Percentiles rank a stretch among this genome's conserved stretches.
phyloP scores from a whole-genome alignment of 1,140 invertebrate species.

The Papilio dardanus region DNA sequence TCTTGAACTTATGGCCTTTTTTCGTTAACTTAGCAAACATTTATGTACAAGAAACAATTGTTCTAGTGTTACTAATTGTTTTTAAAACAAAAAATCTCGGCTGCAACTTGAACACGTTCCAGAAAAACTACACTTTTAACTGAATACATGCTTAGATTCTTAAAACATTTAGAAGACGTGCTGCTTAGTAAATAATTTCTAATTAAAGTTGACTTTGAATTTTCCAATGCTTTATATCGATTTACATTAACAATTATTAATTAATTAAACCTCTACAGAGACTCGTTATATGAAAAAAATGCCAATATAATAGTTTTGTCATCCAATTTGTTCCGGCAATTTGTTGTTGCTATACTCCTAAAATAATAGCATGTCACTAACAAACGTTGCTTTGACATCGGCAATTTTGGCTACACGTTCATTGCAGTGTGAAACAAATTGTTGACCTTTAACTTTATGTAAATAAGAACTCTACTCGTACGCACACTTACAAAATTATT shows the following conservation, averaged over 20 bases:
- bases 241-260: neutral
- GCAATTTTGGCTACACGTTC: neutral
- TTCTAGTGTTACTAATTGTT: neutral
- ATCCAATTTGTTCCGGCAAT: constrained; percentile 4
- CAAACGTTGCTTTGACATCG: neutral
- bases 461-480: no score
- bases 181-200: no score
- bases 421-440: no score
- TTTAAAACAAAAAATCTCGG: constrained; percentile 6
- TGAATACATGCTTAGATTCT: no score
- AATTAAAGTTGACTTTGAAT: no score
- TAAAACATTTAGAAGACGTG: no score
- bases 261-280: neutral
- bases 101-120: neutral
- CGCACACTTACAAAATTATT: no score
- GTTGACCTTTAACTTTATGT: no score
- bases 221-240: no score
- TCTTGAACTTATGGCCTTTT: constrained; percentile 17
- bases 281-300: neutral
- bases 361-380: neutral
- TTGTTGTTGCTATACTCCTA: neutral
- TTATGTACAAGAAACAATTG: constrained; percentile 26
- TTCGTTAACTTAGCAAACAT: constrained; percentile 45
- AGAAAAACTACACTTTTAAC: no score
- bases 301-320: neutral